phyloP scores from a whole-genome alignment of 2,113 vertebrate species.

The Conger conger region DNA sequence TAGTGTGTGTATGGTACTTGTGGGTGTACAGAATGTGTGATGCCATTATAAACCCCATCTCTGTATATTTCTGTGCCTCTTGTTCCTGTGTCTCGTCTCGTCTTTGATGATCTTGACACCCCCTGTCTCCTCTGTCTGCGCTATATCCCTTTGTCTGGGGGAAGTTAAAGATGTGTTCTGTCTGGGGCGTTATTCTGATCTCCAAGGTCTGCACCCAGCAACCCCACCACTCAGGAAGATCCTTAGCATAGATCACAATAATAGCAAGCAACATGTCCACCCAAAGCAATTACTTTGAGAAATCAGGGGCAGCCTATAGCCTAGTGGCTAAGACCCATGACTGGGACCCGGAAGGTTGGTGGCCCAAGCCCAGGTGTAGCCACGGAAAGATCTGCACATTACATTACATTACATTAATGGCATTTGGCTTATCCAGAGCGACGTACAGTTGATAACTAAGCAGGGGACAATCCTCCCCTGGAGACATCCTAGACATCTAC shows the following conservation, averaged over 20 bases:
- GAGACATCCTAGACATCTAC: too few relatives aligned
- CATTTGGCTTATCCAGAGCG: too few relatives aligned
- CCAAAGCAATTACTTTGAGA: neutral
- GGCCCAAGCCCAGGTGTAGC: too few relatives aligned
- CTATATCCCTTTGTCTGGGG: conserved; percentile 4
- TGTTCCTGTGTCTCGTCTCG: neutral
- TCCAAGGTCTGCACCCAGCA: neutral
- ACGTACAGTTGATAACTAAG: too few relatives aligned
- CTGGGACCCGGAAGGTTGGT: too few relatives aligned
- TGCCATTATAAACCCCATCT: neutral
- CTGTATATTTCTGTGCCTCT: neutral
- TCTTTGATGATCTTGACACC: neutral
- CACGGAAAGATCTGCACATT: too few relatives aligned
- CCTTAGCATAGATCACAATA: neutral
- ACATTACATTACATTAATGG: too few relatives aligned
- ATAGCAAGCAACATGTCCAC: neutral
- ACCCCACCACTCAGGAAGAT: neutral
- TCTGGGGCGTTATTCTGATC: neutral
- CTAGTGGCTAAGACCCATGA: too few relatives aligned
- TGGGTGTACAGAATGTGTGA: neutral
- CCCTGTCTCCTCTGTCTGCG: neutral
- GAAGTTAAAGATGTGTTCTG: neutral
- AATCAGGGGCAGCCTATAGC: too few relatives aligned
- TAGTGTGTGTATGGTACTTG: too few relatives aligned
- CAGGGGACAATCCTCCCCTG: too few relatives aligned